A percentile compares a stretch with the other conserved stretches of the same genome.
These are phyloP conservation scores for Colinus virginianus DNA, from an alignment of 2,113 vertebrate species.

Conservation along the genomic window DNA sequence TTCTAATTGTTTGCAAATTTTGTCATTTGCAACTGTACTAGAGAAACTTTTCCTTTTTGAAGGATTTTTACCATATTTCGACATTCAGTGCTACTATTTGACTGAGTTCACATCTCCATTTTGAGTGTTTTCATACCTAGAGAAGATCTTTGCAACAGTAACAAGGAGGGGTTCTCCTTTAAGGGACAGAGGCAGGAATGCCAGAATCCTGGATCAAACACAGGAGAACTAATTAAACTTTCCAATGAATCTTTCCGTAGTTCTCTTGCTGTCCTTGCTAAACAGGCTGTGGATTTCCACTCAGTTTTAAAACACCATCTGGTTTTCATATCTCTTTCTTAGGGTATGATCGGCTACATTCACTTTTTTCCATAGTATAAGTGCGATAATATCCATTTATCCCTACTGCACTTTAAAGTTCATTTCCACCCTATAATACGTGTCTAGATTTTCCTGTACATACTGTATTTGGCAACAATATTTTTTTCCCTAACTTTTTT, in stretches of 20 bases:
- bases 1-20: background rate
- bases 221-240: background rate
- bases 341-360: background rate
- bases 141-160: background rate
- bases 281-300: slow-evolving; percentile 24
- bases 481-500: background rate
- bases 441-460: slow-evolving; percentile 1
- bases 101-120: background rate
- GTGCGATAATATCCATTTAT: background rate
- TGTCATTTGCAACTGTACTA: background rate
- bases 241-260: background rate
- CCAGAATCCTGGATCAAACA: background rate
- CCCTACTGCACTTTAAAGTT: background rate
- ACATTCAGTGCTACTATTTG: background rate
- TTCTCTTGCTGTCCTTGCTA: background rate
- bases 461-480: background rate
- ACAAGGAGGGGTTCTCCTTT: background rate
- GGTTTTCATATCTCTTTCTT: slow-evolving; percentile 12
- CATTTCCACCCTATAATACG: background rate
- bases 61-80: background rate
- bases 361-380: background rate
- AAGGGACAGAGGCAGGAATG: background rate
- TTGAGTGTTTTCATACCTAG: background rate
- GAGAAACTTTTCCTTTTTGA: background rate
- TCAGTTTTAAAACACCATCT: slow-evolving; percentile 28